Evolutionary conservation across 2,888 invertebrate species (phyloP), one percentile per base, ranked within the genome.

Genomic region (Drosophila neoperkinsi): DNA sequence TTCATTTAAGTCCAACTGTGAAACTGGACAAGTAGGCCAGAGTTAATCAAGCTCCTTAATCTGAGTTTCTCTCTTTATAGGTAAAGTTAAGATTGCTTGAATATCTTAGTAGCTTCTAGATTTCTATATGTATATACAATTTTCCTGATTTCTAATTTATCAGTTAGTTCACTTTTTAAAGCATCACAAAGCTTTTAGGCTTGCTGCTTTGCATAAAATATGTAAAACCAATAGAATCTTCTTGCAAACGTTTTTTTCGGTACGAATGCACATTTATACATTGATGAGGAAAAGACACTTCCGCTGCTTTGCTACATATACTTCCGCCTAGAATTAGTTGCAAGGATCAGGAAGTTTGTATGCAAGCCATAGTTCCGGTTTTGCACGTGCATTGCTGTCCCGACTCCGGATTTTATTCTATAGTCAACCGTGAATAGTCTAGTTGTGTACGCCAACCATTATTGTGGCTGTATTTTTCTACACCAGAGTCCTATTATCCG

Each of bases 301-400:
- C 62, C 61, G 49, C 3, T 30, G 28, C n/a, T 16, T 38, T 30
- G 46, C 38, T 4, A 28, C 28, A 21, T 31, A 16, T 21, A 13
- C 41, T 18, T 57, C 43, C 21, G 16, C 21, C 43, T 31, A 3
- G 4, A 43, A 57, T 43, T 57, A 43, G 21, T 43, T 21, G 16
- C 16, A 16, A 16, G 28, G 7, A n/a, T 31, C 50, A 41, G 66
- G 66, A 65, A 33, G 50, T 28, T 50, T 50, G 13, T 28, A 21
- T 30, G 66, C 9, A 13, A 41, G 50, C n/a, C 33, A 13, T 31
- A 50, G 4, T 16, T 57, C 57, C 57, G 57, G 41, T 21, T 41
- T 21, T 5, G 21, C 13, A 30, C n/a, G 38, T 56, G 56, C 18
- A 4, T 7, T 13, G 6, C 9, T n/a, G 16, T 16, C 3, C 7